A percentile compares a stretch with the other conserved stretches of the same genome.
These are phyloP conservation scores for Coptodon bakossiorum DNA, from an alignment of 2,113 vertebrate species.

Conservation along the genomic window DNA sequence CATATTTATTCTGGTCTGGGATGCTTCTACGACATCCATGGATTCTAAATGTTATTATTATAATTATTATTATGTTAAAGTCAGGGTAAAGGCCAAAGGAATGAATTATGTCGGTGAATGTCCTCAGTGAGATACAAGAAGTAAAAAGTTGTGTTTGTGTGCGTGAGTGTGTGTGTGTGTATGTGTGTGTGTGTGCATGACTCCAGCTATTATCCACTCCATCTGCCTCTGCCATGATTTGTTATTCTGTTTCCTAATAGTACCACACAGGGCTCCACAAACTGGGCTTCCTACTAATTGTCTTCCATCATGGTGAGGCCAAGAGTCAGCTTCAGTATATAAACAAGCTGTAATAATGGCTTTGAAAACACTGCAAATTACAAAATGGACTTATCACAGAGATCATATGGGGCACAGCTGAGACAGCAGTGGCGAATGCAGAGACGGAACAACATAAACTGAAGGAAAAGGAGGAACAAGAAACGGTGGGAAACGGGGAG, in stretches of 20 bases:
- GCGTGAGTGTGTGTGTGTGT: background rate
- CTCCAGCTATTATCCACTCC: slow-evolving; percentile 15
- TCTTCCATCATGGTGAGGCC: background rate
- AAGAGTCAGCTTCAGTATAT: slow-evolving; percentile 21
- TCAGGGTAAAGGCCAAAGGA: background rate
- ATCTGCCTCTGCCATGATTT: background rate
- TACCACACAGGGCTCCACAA: slow-evolving; percentile 22
- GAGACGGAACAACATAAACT: background rate
- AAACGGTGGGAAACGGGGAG: background rate
- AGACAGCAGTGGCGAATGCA: background rate
- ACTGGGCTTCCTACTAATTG: slow-evolving; percentile 16
- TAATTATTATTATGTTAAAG: background rate
- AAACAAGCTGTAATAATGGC: slow-evolving; percentile 28
- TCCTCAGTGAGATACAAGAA: background rate
- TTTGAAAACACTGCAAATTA: slow-evolving; percentile 36
- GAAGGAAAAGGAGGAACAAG: background rate
- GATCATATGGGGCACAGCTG: slow-evolving; percentile 40
- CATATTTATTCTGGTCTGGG: background rate
- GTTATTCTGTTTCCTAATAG: slow-evolving; percentile 18
- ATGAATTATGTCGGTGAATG: background rate
- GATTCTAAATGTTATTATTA: background rate
- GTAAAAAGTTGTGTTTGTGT: background rate
- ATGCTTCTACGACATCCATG: background rate
- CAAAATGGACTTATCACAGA: background rate
- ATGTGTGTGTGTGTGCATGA: background rate